phyloP scores from a whole-genome alignment of 2,888 invertebrate genomes.

The Ctenicera cuprea region DNA sequence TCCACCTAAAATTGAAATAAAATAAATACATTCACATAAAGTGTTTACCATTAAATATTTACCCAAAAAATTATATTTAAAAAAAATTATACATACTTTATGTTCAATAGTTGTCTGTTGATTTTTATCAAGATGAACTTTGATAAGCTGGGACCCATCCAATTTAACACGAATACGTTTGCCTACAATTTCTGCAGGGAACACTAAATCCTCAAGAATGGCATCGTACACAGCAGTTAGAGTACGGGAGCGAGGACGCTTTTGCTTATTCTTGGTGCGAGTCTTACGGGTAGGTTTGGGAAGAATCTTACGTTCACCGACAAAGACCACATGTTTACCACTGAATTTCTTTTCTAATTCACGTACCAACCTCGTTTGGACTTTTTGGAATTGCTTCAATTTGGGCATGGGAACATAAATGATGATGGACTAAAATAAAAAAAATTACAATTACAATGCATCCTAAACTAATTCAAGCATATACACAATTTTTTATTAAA shows the following conservation, averaged over 20 bases:
- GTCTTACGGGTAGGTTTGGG: slow-evolving; percentile 98
- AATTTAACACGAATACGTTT: slow-evolving; percentile 97
- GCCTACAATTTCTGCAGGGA: slow-evolving; percentile 99
- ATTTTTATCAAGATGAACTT: slow-evolving; percentile 98
- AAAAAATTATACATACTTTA: too few relatives aligned
- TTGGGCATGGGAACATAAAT: slow-evolving; percentile 99
- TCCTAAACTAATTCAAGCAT: too few relatives aligned
- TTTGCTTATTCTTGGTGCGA: slow-evolving; percentile 85
- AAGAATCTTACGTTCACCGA: slow-evolving; percentile 97
- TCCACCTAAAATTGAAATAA: slow-evolving; percentile 86
- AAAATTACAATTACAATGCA: slow-evolving; percentile 26
- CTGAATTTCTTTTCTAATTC: slow-evolving; percentile 99
- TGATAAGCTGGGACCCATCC: slow-evolving; percentile 96
- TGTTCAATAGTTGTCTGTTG: slow-evolving; percentile 99
- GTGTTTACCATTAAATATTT: too few relatives aligned
- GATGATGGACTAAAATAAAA: slow-evolving; percentile 87
- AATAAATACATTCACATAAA: background rate
- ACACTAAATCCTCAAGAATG: slow-evolving; percentile 97
- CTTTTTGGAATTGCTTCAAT: slow-evolving; percentile 97
- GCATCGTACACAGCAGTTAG: slow-evolving; percentile 98
- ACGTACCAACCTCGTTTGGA: slow-evolving; percentile 96
- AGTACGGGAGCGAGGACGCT: slow-evolving; percentile 88
- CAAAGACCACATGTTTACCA: slow-evolving; percentile 98
- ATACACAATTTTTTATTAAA: too few relatives aligned
- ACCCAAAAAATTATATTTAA: too few relatives aligned